Evolutionary conservation across 2,113 vertebrate genomes (phyloP), one percentile per base, ranked within the genome.

Genomic region (Micromys minutus): DNA sequence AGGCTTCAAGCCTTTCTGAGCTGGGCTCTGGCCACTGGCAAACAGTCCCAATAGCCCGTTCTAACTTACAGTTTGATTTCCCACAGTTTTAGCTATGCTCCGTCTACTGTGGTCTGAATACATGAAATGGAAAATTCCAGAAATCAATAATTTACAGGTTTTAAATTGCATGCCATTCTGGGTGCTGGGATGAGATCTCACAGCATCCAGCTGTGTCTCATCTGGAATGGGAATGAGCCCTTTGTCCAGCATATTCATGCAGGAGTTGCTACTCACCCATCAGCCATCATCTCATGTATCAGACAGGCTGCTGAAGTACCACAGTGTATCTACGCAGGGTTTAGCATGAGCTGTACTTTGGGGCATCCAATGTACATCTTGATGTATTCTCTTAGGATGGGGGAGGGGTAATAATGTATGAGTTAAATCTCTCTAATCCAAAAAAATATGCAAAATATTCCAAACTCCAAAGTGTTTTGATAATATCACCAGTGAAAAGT

Each of bases 121-220:
- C 86, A 88, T 74, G 72, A 57, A 29, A 55, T 21, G 69, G 50
- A 88, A 88, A 88, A 42, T 88, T 57, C n/a, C 67, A 88, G 86
- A 74, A 57, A 88, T 74, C 57, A 88, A 88, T 57, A 88, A 88
- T 72, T 88, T 52, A 88, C 86, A 39, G 50, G 86, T 57, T 88
- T 88, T 72, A 72, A 74, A 88, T 88, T 88, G 50, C 86, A 42
- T 72, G 86, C 67, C 67, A 19, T 74, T 88, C 67, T 72, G n/a
- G 7, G 86, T 21, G 29, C 67, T 69, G 42, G 52, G 69, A 74
- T 88, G 26, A 88, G 50, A 36, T 74, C 67, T 74, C 50, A 39
- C 24, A 1, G 50, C 16, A 6, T 39, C 85, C 85, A 72, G 86
- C 50, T 72, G 34, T 71, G 86, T 57, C 67, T 88, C 67, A 88